Evolutionary conservation across 2,888 invertebrate species (phyloP).

Genomic region (Alviniconcha strummeri): DNA sequence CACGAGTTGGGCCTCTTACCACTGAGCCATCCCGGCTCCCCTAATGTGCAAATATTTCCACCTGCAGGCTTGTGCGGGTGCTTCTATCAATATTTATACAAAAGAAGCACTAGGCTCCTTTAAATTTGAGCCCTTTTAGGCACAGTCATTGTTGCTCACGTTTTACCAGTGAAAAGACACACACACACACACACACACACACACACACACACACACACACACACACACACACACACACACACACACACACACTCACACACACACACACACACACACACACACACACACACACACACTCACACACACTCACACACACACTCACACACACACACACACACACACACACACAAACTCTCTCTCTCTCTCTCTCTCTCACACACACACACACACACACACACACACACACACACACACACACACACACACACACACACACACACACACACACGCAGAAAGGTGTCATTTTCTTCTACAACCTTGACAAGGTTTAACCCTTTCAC

Average conservation of each 20-base stretch:
- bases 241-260: background rate
- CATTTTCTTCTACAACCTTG: background rate
- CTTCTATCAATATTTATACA: too few relatives aligned
- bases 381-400: background rate
- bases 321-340: background rate
- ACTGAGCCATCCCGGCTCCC: too few relatives aligned
- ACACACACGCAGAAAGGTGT: background rate
- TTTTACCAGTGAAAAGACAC: background rate
- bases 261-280: constrained; percentile 10
- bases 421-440: constrained; percentile 7
- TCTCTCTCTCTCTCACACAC: background rate
- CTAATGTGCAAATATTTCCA: too few relatives aligned
- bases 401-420: constrained; percentile 2
- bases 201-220: constrained; percentile 8
- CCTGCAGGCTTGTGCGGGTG: too few relatives aligned
- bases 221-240: background rate
- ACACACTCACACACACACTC: background rate
- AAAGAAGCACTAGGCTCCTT: too few relatives aligned
- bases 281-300: constrained; percentile 3
- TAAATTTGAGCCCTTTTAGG: too few relatives aligned
- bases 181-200: background rate
- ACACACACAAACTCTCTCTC: background rate
- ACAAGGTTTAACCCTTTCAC: background rate
- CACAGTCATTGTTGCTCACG: too few relatives aligned
- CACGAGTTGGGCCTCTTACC: too few relatives aligned